These are phyloP conservation scores for Aix galericulata DNA, from an alignment of 2,113 vertebrate genomes.

Conservation along the genomic window DNA sequence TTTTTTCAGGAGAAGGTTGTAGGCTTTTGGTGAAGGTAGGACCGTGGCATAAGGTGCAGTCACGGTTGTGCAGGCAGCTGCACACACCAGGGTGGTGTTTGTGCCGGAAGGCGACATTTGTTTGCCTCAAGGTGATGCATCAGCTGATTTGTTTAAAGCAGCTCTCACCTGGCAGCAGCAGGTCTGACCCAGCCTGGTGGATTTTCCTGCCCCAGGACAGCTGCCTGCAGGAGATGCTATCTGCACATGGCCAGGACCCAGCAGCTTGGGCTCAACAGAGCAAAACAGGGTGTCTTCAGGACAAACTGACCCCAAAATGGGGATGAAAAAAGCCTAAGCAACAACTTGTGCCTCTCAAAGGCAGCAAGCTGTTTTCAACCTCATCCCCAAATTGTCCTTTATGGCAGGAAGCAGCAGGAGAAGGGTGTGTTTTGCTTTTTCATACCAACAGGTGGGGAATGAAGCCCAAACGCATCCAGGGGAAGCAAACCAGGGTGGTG, in stretches of 20 bases:
- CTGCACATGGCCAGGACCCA: rapidly evolving
- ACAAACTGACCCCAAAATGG: neutral
- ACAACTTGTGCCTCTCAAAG: neutral
- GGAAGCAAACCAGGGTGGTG: neutral
- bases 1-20: too few species aligned
- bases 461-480: neutral
- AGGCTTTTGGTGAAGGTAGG: neutral
- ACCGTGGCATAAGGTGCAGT: neutral
- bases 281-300: neutral
- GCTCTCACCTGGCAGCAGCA: neutral
- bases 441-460: rapidly evolving
- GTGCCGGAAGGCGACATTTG: neutral
- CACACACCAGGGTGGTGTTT: rapidly evolving
- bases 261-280: neutral
- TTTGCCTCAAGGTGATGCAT: neutral
- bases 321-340: neutral
- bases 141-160: neutral
- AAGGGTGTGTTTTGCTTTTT: neutral
- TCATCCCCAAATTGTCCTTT: neutral
- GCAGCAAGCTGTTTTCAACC: neutral
- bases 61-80: rapidly evolving
- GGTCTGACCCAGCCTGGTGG: neutral
- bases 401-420: too few species aligned
- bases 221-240: neutral
- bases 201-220: neutral